Conservation (phyloP, 2,113 vertebrate species). For the Tetraodon nigroviridis region DNA sequence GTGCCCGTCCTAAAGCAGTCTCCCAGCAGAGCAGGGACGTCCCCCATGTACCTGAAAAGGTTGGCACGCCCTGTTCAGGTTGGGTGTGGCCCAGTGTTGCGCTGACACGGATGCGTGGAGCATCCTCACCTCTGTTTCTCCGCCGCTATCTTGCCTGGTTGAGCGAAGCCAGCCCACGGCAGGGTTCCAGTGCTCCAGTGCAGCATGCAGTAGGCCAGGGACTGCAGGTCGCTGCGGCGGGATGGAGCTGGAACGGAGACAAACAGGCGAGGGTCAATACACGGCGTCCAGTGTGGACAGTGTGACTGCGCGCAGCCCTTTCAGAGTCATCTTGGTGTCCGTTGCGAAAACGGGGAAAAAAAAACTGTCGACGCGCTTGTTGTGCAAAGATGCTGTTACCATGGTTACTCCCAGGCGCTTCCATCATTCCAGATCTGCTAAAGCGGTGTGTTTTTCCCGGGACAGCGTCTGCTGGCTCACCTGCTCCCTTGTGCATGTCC, state of each 20-base stretch:
- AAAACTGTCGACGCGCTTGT: too few relatives aligned
- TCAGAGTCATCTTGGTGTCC: too few relatives aligned
- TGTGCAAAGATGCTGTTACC: too few relatives aligned
- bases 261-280: neutral
- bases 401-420: too few relatives aligned
- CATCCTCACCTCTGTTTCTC: slow-evolving; percentile 81
- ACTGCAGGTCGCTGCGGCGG: slow-evolving; percentile 89
- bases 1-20: slow-evolving; percentile 69
- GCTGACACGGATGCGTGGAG: neutral
- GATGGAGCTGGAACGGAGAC: slow-evolving; percentile 77
- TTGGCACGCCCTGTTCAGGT: neutral
- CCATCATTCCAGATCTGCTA: neutral
- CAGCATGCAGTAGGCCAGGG: slow-evolving; percentile 89
- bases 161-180: slow-evolving; percentile 78
- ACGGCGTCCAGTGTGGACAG: too few relatives aligned
- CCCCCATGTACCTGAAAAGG: slow-evolving; percentile 69
- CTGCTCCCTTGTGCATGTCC: slow-evolving; percentile 86
- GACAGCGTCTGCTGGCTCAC: slow-evolving; percentile 62
- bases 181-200: slow-evolving; percentile 82
- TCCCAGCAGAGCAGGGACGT: slow-evolving; percentile 68
- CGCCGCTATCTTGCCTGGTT: slow-evolving; percentile 67
- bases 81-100: neutral
- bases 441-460: neutral
- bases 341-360: too few relatives aligned
- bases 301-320: too few relatives aligned